Base-by-base conservation (phyloP, 2,797 vertebrate species). In the Rhinatrema bivittatum region DNA sequence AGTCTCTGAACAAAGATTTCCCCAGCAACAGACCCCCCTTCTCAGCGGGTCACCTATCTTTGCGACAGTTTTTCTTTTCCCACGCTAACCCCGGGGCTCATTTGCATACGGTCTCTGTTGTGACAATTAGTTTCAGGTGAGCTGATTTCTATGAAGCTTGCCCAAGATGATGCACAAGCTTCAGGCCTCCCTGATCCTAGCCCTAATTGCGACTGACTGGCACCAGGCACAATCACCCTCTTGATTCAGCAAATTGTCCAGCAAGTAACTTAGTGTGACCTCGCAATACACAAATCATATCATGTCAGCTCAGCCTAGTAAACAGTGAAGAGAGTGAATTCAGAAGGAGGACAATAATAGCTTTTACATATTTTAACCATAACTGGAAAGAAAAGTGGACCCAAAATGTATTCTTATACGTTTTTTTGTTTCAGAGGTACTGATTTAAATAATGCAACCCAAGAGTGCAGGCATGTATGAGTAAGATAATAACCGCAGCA, bases 111-210 rank as follows among this genome's bases (percentile, higher is more conserved):
- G 86, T 85, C 82, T 91, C 89, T 87, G 87, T 89, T 85, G 76
- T 66, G 85, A 89, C 87, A 82, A 95, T 95, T 97, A 97, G 87
- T 87, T 95, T 95, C 93, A 97, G 93, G 93, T 97, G 92, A 95
- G 89, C 87, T 94, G 91, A 86, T 95, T 90, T 90, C 81, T 93
- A 95, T 91, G 86, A 83, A 65, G 71, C 70, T 75, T 71, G 85
- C 86, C 73, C 81, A 85, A 78, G 78, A 80, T 72, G 82, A 78
- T 74, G 68, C 64, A 71, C 76, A 73, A 82, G 58, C 71, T 72
- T 75, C 50, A 62, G 70, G 74, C 78, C 83, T 82, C 82, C 88
- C 85, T 74, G 79, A 84, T 90, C 84, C 87, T 81, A 84, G 82
- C 85, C 88, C 91, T 94, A 95, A 95, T 97, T 94, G 91, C 89